Conservation (phyloP, 1,140 invertebrate genomes). For the Drosophila willistoni region DNA sequence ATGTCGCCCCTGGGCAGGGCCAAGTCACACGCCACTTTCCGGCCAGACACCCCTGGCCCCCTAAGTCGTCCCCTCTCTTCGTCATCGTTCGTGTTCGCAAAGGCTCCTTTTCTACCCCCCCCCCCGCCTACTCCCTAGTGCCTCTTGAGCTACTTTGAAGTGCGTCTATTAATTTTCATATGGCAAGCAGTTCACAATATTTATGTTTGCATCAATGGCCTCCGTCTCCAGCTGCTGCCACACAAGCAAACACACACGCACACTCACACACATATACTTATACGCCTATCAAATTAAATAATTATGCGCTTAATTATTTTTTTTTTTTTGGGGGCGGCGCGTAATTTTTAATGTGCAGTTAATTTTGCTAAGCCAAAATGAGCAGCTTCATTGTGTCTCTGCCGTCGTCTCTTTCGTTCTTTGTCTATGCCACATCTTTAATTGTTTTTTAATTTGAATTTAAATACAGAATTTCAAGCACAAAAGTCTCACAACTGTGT, state of each 20-base stretch:
- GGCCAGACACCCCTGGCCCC: neutral
- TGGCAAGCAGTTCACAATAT: constrained; percentile 58
- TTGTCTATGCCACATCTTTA: neutral
- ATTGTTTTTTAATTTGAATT: constrained; percentile 16
- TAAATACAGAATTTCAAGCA: constrained; percentile 5
- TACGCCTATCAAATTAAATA: constrained; percentile 62
- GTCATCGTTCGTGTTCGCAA: constrained; percentile 22
- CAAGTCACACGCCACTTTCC: constrained; percentile 41
- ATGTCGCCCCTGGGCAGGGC: constrained; percentile 46
- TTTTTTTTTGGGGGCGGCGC: neutral
- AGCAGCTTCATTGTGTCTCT: neutral
- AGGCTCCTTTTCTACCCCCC: too few relatives aligned
- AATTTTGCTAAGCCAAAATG: constrained; percentile 4
- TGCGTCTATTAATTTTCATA: constrained; percentile 69
- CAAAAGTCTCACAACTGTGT: constrained; percentile 3
- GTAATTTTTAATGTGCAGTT: constrained; percentile 27
- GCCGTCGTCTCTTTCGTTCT: neutral
- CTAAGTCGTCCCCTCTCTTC: neutral
- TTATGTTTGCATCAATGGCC: constrained; percentile 19
- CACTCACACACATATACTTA: constrained; percentile 17
- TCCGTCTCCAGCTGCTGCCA: constrained; percentile 3
- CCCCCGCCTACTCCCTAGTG: too few relatives aligned
- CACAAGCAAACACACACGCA: neutral
- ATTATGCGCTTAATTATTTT: constrained; percentile 72
- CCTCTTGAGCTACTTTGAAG: constrained; percentile 36